These are phyloP conservation scores for Hippoglossus hippoglossus DNA, from an alignment of 2,797 vertebrate genomes.

Conservation along the genomic window DNA sequence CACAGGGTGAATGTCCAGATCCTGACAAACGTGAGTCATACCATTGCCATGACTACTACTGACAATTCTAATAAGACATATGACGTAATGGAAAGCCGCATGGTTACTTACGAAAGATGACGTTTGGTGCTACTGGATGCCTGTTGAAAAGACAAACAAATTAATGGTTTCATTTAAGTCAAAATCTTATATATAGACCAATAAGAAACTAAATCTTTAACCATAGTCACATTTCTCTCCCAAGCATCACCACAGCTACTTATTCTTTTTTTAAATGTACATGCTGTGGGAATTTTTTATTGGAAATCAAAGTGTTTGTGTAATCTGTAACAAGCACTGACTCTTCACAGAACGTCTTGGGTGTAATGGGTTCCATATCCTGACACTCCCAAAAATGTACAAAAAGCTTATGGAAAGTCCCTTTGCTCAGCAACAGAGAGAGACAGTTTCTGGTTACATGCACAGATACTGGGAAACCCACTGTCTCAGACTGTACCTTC, in stretches of 20 bases:
- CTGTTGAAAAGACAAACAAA: conserved; percentile 51
- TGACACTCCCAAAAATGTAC: conserved; percentile 1
- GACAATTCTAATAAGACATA: too few species aligned
- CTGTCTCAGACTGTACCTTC: not conserved
- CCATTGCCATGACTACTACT: not conserved
- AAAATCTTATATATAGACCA: not conserved
- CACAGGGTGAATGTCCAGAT: too few species aligned
- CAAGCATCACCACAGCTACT: not conserved
- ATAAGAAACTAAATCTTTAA: too few species aligned
- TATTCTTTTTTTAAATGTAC: too few species aligned
- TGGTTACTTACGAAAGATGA: conserved; percentile 43
- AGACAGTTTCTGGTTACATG: not conserved
- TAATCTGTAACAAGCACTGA: not conserved
- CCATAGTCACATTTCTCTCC: too few species aligned
- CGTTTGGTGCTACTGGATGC: accelerated
- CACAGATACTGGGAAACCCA: not conserved
- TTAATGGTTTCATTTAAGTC: not conserved
- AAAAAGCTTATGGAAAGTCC: conserved; percentile 45
- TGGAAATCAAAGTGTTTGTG: too few species aligned
- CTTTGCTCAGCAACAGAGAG: not conserved
- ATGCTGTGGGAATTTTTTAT: too few species aligned
- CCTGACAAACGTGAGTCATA: too few species aligned
- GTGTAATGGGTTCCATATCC: not conserved
- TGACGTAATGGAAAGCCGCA: too few species aligned
- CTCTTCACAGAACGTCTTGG: not conserved